These are phyloP conservation scores for Criorhina ranunculi DNA, from an alignment of 2,888 invertebrate species.

Conservation along the genomic window DNA sequence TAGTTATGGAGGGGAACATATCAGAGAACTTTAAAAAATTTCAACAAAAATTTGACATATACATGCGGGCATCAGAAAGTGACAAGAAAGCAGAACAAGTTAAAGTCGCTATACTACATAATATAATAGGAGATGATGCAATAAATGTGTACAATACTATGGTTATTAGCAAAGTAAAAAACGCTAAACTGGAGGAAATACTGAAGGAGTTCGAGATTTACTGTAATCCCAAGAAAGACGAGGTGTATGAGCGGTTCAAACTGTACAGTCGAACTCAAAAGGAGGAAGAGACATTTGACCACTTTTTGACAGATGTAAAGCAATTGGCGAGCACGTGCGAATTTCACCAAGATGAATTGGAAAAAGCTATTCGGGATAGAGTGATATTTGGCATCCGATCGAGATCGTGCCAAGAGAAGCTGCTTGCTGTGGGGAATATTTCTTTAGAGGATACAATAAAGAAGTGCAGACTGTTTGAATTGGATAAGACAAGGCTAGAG, in stretches of 20 bases:
- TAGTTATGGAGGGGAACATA: no score
- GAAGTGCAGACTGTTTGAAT: conserved; percentile 22
- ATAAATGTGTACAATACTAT: not conserved
- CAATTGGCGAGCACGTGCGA: conserved; percentile 26
- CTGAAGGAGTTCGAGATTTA: conserved; percentile 7
- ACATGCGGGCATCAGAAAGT: no score
- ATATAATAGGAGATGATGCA: not conserved
- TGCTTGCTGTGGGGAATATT: conserved; percentile 35
- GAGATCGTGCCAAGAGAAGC: no score
- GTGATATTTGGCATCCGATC: no score
- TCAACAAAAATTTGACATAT: no score
- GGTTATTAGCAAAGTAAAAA: not conserved
- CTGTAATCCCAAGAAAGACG: conserved; percentile 38
- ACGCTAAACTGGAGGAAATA: not conserved
- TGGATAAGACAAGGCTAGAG: conserved; percentile 25
- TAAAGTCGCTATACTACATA: conserved; percentile 1
- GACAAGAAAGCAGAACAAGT: not conserved
- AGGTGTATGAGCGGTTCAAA: conserved; percentile 15
- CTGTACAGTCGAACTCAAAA: conserved; percentile 21
- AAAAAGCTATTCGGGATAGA: no score
- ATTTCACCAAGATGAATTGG: not conserved
- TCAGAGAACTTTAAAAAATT: no score
- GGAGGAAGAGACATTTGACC: conserved; percentile 28
- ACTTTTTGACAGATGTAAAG: conserved; percentile 28
- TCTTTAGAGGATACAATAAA: conserved; percentile 16